Evolutionary conservation across 2,113 vertebrate species (phyloP).

Genomic region (Edolisoma coerulescens): DNA sequence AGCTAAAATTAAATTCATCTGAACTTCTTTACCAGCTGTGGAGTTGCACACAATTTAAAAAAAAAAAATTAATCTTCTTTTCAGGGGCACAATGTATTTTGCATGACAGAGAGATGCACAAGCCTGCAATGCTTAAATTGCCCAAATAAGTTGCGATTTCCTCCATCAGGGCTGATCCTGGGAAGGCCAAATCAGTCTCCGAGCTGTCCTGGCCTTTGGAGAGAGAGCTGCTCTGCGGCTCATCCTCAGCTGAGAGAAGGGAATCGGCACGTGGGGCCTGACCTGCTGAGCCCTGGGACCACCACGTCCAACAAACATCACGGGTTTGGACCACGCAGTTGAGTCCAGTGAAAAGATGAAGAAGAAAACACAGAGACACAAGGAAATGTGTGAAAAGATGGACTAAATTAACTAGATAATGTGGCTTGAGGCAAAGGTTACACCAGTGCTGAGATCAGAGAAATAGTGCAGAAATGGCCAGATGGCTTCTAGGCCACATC

Average conservation of each 20-base stretch:
- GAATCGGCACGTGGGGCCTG: background rate
- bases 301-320: background rate
- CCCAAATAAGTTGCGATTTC: background rate
- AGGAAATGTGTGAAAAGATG: background rate
- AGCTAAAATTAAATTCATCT: constrained; percentile 10
- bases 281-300: background rate
- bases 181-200: background rate
- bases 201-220: background rate
- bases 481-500: background rate
- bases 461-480: background rate
- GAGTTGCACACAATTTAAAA: background rate
- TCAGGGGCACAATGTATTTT: background rate
- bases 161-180: background rate
- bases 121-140: background rate
- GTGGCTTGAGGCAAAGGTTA: background rate
- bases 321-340: background rate
- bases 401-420: background rate
- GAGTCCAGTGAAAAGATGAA: background rate
- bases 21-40: background rate
- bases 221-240: background rate
- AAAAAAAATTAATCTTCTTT: background rate
- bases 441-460: background rate
- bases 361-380: background rate
- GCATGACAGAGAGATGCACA: background rate
- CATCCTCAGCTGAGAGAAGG: background rate